Percentiles rank a stretch among this genome's conserved stretches.
Conservation (phyloP, 2,888 invertebrate species). For the Xanthorhoe spadicearia region DNA sequence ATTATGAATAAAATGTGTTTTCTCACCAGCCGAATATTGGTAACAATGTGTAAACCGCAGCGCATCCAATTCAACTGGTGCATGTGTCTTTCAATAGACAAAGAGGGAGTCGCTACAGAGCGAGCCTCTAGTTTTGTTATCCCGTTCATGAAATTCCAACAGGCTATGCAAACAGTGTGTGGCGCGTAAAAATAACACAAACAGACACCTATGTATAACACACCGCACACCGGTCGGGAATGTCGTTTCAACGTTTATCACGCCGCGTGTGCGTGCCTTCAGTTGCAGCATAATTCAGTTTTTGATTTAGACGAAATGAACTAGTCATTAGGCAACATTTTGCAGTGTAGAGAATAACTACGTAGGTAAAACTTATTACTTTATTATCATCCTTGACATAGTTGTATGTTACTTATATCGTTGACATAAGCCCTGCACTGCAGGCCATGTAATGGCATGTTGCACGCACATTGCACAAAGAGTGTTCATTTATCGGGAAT, state of each 20-base stretch:
- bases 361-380: constrained; percentile 17
- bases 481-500: constrained; percentile 64
- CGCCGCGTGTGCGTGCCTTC: constrained; percentile 44
- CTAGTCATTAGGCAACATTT: background rate
- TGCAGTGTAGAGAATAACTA: background rate
- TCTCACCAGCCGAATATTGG: background rate
- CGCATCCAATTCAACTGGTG: background rate
- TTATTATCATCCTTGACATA: constrained; percentile 43
- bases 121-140: constrained; percentile 28
- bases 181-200: constrained; percentile 73
- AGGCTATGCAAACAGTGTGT: constrained; percentile 71
- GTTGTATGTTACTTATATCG: constrained; percentile 40
- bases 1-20: constrained; percentile 13
- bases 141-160: constrained; percentile 65
- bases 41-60: background rate
- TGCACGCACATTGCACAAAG: constrained; percentile 47
- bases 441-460: constrained; percentile 41
- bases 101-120: constrained; percentile 23
- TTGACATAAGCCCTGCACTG: constrained; percentile 30
- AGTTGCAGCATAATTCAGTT: constrained; percentile 37
- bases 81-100: constrained; percentile 15
- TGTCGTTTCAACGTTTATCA: constrained; percentile 60
- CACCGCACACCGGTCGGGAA: constrained; percentile 61
- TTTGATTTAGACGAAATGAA: background rate
- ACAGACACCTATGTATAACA: constrained; percentile 53